Evolutionary conservation across 2,888 invertebrate species (phyloP).

Genomic region (Agapetus fuscipes): DNA sequence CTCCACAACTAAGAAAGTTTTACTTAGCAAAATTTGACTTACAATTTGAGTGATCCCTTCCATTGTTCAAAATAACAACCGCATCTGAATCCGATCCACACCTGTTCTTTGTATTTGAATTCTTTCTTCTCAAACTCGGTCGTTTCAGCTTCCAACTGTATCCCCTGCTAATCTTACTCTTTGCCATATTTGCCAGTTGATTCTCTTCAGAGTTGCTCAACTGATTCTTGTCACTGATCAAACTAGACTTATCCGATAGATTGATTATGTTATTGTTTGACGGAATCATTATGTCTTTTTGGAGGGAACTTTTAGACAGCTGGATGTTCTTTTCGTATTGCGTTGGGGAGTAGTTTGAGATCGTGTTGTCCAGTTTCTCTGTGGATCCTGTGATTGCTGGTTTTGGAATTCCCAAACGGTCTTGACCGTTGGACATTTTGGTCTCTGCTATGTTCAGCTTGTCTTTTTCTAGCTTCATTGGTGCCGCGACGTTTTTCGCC

Average conservation of each 20-base stretch:
- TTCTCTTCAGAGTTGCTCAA: conserved; percentile 23
- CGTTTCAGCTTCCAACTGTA: conserved; percentile 69
- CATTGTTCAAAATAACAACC: conserved; percentile 57
- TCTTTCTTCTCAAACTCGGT: conserved; percentile 61
- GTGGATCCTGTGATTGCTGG: conserved; percentile 12
- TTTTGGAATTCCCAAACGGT: conserved; percentile 15
- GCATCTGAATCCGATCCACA: conserved; percentile 51
- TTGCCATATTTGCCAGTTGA: conserved; percentile 27
- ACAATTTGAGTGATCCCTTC: conserved; percentile 63
- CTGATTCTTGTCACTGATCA: conserved; percentile 33
- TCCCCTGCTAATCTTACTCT: conserved; percentile 53
- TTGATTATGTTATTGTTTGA: conserved; percentile 16
- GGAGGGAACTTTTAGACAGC: conserved; percentile 18
- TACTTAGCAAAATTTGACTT: conserved; percentile 8
- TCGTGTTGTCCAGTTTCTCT: conserved; percentile 14
- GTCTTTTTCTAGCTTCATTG: conserved; percentile 25
- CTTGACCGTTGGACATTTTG: conserved; percentile 15
- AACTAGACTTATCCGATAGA: conserved; percentile 22
- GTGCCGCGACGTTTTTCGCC: conserved; percentile 26
- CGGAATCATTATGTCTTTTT: conserved; percentile 16
- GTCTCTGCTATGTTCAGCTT: conserved; percentile 8
- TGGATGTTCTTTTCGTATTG: conserved; percentile 22
- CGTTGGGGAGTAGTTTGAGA: conserved; percentile 16
- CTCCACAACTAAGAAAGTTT: too few species aligned
- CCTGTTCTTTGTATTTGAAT: conserved; percentile 36